These are phyloP conservation scores for Hystrix cristata DNA, from an alignment of 2,113 vertebrate species.

Conservation along the genomic window DNA sequence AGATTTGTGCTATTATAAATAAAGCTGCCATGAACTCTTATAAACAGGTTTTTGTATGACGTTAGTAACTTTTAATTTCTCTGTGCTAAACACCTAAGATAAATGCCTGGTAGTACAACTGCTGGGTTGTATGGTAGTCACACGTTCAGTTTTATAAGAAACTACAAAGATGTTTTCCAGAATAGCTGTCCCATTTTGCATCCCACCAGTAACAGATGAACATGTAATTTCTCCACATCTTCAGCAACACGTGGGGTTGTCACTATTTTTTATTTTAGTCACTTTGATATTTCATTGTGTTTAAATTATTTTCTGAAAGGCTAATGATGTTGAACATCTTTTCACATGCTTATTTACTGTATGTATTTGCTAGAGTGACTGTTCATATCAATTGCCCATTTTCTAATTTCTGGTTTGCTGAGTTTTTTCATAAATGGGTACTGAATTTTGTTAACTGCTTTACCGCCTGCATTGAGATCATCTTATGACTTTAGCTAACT, in stretches of 20 bases:
- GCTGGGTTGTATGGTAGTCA: background rate
- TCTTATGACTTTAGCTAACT: background rate
- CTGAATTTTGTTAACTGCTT: background rate
- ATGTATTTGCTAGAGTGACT: slow-evolving; percentile 21
- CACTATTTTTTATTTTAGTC: background rate
- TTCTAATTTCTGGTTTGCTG: slow-evolving; percentile 26
- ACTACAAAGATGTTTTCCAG: background rate
- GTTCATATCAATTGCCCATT: background rate
- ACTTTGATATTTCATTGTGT: slow-evolving; percentile 6
- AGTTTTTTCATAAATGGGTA: background rate
- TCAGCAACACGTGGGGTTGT: background rate
- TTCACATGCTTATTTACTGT: background rate
- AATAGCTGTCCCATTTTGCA: background rate
- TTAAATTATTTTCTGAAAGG: background rate
- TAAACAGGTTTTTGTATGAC: background rate
- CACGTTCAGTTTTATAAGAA: slow-evolving; percentile 11
- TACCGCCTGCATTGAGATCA: background rate
- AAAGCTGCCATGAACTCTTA: background rate
- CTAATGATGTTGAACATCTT: background rate
- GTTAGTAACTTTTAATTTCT: background rate
- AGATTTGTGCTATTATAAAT: background rate
- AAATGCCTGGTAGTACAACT: background rate
- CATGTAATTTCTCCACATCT: background rate
- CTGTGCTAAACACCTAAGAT: background rate
- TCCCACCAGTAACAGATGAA: background rate